phyloP scores from a whole-genome alignment of 2,888 invertebrate genomes.

The Steinernema carpocapsae region DNA sequence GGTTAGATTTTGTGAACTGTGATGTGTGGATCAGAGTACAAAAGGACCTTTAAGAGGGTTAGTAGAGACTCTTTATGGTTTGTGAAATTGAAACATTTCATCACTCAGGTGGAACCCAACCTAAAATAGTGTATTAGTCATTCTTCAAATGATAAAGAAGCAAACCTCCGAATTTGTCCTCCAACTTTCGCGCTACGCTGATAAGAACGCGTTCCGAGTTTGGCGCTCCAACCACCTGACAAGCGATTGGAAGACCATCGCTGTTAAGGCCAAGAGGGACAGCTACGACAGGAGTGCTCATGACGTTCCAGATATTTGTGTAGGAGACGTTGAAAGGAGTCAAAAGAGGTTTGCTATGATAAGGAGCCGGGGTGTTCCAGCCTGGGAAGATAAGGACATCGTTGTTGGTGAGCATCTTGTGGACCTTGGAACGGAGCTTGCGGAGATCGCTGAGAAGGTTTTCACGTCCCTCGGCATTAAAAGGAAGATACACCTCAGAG shows the following conservation, averaged over 20 bases:
- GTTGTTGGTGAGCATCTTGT: constrained; percentile 79
- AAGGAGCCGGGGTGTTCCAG: constrained; percentile 70
- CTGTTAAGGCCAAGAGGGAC: not conserved
- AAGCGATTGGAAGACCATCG: not conserved
- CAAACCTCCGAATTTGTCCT: constrained; percentile 9
- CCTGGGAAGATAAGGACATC: constrained; percentile 75
- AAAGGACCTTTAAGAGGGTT: no score
- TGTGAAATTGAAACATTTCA: no score
- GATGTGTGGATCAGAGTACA: no score
- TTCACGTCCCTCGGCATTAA: not conserved
- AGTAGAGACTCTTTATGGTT: no score
- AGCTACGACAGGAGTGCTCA: not conserved
- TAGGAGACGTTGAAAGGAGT: constrained; percentile 71
- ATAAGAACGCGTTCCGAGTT: not conserved
- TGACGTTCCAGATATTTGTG: constrained; percentile 61
- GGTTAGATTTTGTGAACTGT: no score
- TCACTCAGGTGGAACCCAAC: no score
- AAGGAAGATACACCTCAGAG: constrained; percentile 5
- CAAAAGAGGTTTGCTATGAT: constrained; percentile 70
- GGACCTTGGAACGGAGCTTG: constrained; percentile 60
- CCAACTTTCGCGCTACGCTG: not conserved
- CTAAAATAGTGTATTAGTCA: no score
- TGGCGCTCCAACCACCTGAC: not conserved
- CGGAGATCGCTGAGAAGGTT: not conserved
- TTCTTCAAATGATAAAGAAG: no score